Evolutionary conservation across 2,113 vertebrate species (phyloP).

Genomic region (Nerophis lumbriciformis): DNA sequence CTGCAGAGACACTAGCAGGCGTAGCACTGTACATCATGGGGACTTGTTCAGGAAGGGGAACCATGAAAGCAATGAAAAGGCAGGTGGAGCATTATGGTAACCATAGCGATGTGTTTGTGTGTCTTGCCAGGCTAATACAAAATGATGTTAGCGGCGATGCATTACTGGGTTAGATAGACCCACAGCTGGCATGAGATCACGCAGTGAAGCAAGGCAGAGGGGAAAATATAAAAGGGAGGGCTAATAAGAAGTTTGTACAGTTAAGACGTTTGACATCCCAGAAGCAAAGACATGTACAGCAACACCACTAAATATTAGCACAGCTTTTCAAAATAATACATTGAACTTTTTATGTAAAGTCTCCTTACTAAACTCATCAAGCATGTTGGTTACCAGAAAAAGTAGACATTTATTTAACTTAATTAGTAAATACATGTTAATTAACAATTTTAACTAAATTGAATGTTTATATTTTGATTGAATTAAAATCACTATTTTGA

Average conservation of each 20-base stretch:
- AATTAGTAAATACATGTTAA: background rate
- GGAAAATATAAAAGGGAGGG: conserved; percentile 90
- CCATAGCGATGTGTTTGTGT: conserved; percentile 75
- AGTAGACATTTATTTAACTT: background rate
- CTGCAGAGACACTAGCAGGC: conserved; percentile 99
- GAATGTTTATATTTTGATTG: background rate
- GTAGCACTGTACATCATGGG: conserved; percentile 99
- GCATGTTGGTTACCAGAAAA: background rate
- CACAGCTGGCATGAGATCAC: conserved; percentile 97
- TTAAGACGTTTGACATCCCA: conserved; percentile 83
- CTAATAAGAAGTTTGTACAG: conserved; percentile 84
- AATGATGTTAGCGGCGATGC: conserved; percentile 85
- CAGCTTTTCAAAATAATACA: conserved; percentile 6
- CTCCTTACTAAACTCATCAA: background rate
- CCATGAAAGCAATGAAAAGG: conserved; percentile 89
- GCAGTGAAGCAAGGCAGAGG: conserved; percentile 95
- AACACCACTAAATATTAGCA: conserved; percentile 14
- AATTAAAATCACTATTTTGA: background rate
- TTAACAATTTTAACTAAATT: background rate
- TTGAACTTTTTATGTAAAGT: conserved; percentile 6
- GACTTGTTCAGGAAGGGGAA: conserved; percentile 80
- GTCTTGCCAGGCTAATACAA: conserved; percentile 88
- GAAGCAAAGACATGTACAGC: conserved; percentile 60
- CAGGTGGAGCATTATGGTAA: conserved; percentile 96
- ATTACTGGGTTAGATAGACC: conserved; percentile 97